These are phyloP conservation scores for Cydia amplana DNA, from an alignment of 1,140 invertebrate genomes.

Conservation along the genomic window DNA sequence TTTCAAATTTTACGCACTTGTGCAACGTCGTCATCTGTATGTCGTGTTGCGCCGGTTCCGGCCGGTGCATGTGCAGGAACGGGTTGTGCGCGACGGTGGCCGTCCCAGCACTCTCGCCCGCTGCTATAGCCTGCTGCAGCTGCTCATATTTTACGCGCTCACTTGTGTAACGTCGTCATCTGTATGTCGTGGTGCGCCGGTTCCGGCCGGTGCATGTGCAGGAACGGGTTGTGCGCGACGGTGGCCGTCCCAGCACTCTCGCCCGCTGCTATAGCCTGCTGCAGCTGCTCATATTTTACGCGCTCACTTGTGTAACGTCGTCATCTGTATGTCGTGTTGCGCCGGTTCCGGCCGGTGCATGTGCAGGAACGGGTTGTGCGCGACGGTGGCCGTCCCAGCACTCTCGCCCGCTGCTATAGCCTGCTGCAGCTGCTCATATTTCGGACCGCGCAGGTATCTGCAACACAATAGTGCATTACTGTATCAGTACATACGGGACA, in stretches of 20 bases:
- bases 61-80: too few relatives aligned
- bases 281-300: conserved; percentile 98
- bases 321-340: conserved; percentile 65
- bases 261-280: conserved; percentile 94
- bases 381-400: conserved; percentile 81
- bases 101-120: too few relatives aligned
- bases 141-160: too few relatives aligned
- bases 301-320: conserved; percentile 57
- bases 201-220: conserved; percentile 74
- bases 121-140: too few relatives aligned
- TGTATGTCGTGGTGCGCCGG: conserved; percentile 57
- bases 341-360: conserved; percentile 67
- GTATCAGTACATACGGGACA: too few relatives aligned
- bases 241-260: conserved; percentile 84
- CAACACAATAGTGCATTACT: not conserved
- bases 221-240: conserved; percentile 76
- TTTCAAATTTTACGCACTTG: too few relatives aligned
- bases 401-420: conserved; percentile 93
- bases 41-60: too few relatives aligned
- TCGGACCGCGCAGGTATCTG: conserved; percentile 94
- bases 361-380: conserved; percentile 76
- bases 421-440: conserved; percentile 96
- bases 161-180: too few relatives aligned
- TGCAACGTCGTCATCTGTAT: too few relatives aligned
- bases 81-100: too few relatives aligned